phyloP scores from a whole-genome alignment of 2,888 invertebrate species.

The Coleophora flavipennella region DNA sequence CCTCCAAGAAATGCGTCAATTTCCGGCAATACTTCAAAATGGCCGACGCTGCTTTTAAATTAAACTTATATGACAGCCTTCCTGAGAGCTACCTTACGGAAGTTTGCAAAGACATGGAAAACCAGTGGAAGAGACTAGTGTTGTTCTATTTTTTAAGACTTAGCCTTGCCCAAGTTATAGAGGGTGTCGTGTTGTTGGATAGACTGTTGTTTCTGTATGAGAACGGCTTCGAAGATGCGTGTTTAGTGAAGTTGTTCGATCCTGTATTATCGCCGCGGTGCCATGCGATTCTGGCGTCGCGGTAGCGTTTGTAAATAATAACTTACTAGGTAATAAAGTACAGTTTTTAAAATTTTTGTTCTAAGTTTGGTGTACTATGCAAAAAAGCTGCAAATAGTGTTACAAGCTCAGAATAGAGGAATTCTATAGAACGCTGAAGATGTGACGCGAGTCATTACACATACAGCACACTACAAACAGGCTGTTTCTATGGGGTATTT shows the following conservation, averaged over 20 bases:
- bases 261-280: constrained; percentile 88
- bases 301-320: constrained; percentile 23
- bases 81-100: constrained; percentile 29
- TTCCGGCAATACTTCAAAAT: constrained; percentile 81
- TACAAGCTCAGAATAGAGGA: no score
- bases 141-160: constrained; percentile 85
- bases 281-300: constrained; percentile 79
- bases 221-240: constrained; percentile 62
- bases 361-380: no score
- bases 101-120: constrained; percentile 27
- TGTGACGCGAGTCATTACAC: no score
- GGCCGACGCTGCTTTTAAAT: constrained; percentile 75
- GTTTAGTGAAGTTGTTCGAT: constrained; percentile 86
- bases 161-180: constrained; percentile 80
- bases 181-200: constrained; percentile 87
- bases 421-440: no score
- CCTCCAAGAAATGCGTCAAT: constrained; percentile 72
- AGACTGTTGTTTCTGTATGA: constrained; percentile 84
- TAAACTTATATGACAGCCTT: constrained; percentile 59
- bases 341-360: no score
- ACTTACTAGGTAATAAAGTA: no score
- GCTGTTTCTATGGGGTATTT: no score
- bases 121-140: constrained; percentile 73
- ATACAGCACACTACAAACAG: no score
- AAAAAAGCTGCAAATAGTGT: no score